Evolutionary conservation across 2,888 invertebrate genomes (phyloP).

Genomic region (Hedychridium roseum): DNA sequence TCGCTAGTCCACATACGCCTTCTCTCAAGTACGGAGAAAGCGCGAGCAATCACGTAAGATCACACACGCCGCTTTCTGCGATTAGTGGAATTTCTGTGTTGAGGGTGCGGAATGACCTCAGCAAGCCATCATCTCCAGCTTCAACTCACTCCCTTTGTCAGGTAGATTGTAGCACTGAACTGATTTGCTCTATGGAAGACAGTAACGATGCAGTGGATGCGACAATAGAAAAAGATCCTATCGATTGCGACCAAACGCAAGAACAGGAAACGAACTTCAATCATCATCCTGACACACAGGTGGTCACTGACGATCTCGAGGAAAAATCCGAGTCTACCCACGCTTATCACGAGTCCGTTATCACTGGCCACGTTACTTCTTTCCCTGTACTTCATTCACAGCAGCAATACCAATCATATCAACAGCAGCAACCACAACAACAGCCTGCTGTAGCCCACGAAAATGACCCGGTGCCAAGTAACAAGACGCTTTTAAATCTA

Average conservation of each 20-base stretch:
- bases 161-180: no score
- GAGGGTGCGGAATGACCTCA: slow-evolving; percentile 54
- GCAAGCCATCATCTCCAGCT: slow-evolving; percentile 61
- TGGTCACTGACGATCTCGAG: slow-evolving; percentile 27
- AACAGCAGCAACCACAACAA: slow-evolving; percentile 25
- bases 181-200: no score
- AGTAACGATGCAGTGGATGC: slow-evolving; percentile 36
- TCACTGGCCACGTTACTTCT: slow-evolving; percentile 48
- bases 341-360: slow-evolving; percentile 46
- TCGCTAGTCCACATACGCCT: slow-evolving; percentile 50
- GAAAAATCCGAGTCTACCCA: slow-evolving; percentile 33
- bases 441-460: slow-evolving; percentile 14
- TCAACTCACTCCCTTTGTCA: slow-evolving; percentile 50
- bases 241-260: slow-evolving; percentile 42
- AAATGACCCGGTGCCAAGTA: slow-evolving; percentile 21
- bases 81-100: slow-evolving; percentile 51
- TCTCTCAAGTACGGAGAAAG: slow-evolving; percentile 42
- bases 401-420: slow-evolving; percentile 42
- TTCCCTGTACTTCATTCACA: slow-evolving; percentile 47
- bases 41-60: slow-evolving; percentile 36
- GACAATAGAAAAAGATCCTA: slow-evolving; percentile 43
- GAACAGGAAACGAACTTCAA: slow-evolving; percentile 33
- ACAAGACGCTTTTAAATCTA: slow-evolving; percentile 41
- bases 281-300: no score
- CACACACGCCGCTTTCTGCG: slow-evolving; percentile 51